Evolutionary conservation across 2,888 invertebrate genomes (phyloP).

Genomic region (Ichneumon xanthorius): DNA sequence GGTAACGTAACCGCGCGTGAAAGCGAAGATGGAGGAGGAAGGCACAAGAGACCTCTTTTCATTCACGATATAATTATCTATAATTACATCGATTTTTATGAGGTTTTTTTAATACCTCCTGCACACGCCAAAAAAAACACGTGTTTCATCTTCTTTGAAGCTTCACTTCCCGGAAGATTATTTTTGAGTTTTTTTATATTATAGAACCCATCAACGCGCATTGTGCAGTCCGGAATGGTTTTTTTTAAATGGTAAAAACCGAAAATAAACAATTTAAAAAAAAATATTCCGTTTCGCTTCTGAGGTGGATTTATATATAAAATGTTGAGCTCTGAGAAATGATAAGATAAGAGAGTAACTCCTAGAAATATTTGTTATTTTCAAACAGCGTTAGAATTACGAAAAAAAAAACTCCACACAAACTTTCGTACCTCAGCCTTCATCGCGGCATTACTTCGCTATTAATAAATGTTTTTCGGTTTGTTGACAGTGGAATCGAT

Average conservation of each 20-base stretch:
- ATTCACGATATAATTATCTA: slow-evolving; percentile 63
- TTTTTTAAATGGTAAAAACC: too few species aligned
- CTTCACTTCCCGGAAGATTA: neutral
- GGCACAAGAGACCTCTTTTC: slow-evolving; percentile 47
- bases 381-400: too few species aligned
- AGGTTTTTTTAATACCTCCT: slow-evolving; percentile 5
- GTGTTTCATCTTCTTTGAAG: neutral
- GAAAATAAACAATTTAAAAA: too few species aligned
- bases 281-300: too few species aligned
- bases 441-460: too few species aligned
- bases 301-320: too few species aligned
- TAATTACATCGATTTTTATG: slow-evolving; percentile 60
- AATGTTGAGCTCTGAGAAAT: neutral
- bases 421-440: too few species aligned
- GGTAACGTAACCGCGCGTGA: slow-evolving; percentile 40
- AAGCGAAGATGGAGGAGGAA: slow-evolving; percentile 15
- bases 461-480: neutral
- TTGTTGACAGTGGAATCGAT: neutral
- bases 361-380: too few species aligned
- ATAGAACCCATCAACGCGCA: neutral
- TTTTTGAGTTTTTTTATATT: neutral
- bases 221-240: neutral
- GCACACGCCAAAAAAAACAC: neutral
- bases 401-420: too few species aligned
- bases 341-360: neutral